A percentile compares a stretch with the other conserved stretches of the same genome.
These are phyloP conservation scores for Ennomos quercinarius DNA, from an alignment of 2,888 invertebrate species.

Conservation along the genomic window DNA sequence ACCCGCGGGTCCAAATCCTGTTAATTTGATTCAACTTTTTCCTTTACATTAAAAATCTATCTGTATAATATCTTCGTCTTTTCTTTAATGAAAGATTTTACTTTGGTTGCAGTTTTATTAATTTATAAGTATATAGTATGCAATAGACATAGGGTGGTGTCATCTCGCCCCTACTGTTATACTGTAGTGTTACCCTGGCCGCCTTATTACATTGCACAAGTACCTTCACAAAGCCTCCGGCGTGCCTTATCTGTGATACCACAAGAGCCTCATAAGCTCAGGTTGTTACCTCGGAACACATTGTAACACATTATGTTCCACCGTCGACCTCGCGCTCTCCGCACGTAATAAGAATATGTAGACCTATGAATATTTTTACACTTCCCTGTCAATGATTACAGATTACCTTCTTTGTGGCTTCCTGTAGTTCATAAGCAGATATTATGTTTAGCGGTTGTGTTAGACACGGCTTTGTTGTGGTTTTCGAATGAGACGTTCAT, in stretches of 20 bases:
- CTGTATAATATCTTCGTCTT: no score
- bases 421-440: constrained; percentile 37
- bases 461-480: constrained; percentile 27
- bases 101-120: no score
- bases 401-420: constrained; percentile 51
- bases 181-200: constrained; percentile 56
- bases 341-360: constrained; percentile 74
- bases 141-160: no score
- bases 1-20: no score
- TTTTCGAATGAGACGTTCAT: constrained; percentile 20
- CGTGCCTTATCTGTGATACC: constrained; percentile 80
- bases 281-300: constrained; percentile 81
- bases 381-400: constrained; percentile 63
- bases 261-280: constrained; percentile 76
- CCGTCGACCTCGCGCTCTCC: constrained; percentile 68
- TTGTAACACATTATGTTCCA: constrained; percentile 80
- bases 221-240: constrained; percentile 72
- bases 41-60: no score
- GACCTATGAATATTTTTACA: constrained; percentile 74
- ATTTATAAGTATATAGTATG: no score
- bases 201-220: constrained; percentile 76
- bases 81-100: no score
- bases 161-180: constrained; percentile 17
- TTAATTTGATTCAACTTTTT: no score
- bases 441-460: constrained; percentile 36